Evolutionary conservation across 2,113 vertebrate species (phyloP).

Genomic region (Poeciliopsis prolifica): DNA sequence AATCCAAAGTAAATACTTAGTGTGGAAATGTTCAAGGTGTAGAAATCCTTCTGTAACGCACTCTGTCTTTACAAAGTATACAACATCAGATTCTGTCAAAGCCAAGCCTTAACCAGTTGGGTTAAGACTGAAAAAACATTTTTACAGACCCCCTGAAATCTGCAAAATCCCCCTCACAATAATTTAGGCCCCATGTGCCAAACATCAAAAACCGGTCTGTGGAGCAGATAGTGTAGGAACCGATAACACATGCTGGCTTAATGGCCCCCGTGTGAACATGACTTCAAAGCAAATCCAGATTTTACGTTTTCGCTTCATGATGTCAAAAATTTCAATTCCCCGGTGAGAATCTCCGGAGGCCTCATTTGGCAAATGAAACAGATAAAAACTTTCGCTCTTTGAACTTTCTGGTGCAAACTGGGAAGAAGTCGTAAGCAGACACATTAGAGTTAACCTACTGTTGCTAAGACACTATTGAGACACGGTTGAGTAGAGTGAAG

Average conservation of each 20-base stretch:
- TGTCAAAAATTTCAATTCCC: conserved; percentile 5
- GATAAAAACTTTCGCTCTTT: conserved; percentile 35
- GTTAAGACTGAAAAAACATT: not conserved
- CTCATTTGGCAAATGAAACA: conserved; percentile 14
- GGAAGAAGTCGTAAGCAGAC: not conserved
- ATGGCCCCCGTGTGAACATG: conserved; percentile 14
- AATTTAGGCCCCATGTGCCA: conserved; percentile 21
- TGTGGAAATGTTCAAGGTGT: not conserved
- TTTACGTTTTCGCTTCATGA: conserved; percentile 25
- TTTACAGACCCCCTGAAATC: not conserved
- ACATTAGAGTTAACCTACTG: conserved; percentile 4
- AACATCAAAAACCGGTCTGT: conserved; percentile 7
- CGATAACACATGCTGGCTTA: conserved; percentile 26
- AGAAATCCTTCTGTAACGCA: too few species aligned
- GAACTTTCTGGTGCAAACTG: conserved; percentile 11
- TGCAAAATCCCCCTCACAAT: not conserved
- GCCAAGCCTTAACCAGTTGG: not conserved
- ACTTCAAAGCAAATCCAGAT: conserved; percentile 53
- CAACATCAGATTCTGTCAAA: not conserved
- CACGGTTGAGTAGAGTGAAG: conserved; percentile 50
- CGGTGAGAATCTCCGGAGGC: not conserved
- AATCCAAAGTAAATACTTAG: not conserved
- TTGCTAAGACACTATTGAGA: conserved; percentile 33
- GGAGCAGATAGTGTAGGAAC: conserved; percentile 5
- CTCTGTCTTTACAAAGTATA: not conserved